Evolutionary conservation across 1,140 invertebrate genomes (phyloP).

Genomic region (Drosophila pallidifrons): DNA sequence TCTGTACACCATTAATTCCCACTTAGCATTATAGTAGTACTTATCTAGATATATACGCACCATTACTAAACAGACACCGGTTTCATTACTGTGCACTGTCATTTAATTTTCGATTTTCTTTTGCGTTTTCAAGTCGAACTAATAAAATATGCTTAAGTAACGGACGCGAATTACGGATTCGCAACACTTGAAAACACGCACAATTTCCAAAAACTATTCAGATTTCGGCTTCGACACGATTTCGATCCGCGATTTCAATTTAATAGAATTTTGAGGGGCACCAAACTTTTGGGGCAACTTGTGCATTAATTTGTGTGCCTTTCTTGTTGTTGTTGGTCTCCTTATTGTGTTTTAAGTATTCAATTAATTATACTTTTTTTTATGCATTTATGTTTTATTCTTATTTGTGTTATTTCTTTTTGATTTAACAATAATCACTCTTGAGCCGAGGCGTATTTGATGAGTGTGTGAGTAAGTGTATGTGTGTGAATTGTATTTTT

Average conservation of each 20-base stretch:
- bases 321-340: not conserved
- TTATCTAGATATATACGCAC: slow-evolving; percentile 64
- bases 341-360: slow-evolving; percentile 19
- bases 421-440: slow-evolving; percentile 10
- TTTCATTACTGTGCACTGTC: slow-evolving; percentile 85
- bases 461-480: slow-evolving; percentile 9
- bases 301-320: slow-evolving; percentile 10
- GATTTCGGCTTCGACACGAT: slow-evolving; percentile 21
- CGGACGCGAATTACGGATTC: not conserved
- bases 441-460: not conserved
- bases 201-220: slow-evolving; percentile 30
- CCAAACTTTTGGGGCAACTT: slow-evolving; percentile 23
- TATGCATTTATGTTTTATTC: slow-evolving; percentile 8
- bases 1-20: not conserved
- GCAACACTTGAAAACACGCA: slow-evolving; percentile 39
- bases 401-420: slow-evolving; percentile 11
- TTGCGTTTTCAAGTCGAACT: slow-evolving; percentile 64
- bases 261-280: slow-evolving; percentile 10
- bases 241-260: slow-evolving; percentile 6
- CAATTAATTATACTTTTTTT: slow-evolving; percentile 5
- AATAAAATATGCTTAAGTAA: slow-evolving; percentile 57
- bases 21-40: not conserved
- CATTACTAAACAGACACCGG: slow-evolving; percentile 85
- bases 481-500: slow-evolving; percentile 12
- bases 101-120: slow-evolving; percentile 81